phyloP scores from a whole-genome alignment of 2,888 invertebrate genomes.

The Xanthostigma xanthostigma region DNA sequence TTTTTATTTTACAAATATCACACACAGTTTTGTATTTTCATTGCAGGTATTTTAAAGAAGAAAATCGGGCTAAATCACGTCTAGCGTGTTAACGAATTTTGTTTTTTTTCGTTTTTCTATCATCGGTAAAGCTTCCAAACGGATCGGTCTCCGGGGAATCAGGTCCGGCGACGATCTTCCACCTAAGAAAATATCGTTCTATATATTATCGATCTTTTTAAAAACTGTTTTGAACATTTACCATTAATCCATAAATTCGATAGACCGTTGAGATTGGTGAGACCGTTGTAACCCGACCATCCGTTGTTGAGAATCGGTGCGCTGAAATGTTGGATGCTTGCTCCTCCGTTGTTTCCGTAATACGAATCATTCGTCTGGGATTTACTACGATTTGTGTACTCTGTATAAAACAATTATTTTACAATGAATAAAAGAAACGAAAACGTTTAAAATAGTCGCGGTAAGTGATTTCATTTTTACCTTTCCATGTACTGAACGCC shows the following conservation, averaged over 20 bases:
- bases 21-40: too few species aligned
- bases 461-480: slow-evolving; percentile 18
- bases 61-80: slow-evolving; percentile 14
- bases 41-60: not conserved
- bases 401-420: slow-evolving; percentile 8
- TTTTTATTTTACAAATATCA: too few species aligned
- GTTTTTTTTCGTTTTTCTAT: slow-evolving; percentile 20
- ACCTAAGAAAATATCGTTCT: slow-evolving; percentile 16
- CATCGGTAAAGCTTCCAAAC: slow-evolving; percentile 26
- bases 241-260: slow-evolving; percentile 19
- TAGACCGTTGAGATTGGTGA: slow-evolving; percentile 11
- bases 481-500: slow-evolving; percentile 37
- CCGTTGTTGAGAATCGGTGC: slow-evolving; percentile 20
- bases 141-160: slow-evolving; percentile 20
- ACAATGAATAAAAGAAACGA: too few species aligned
- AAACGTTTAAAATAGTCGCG: not conserved
- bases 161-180: slow-evolving; percentile 14
- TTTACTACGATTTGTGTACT: slow-evolving; percentile 9
- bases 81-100: slow-evolving; percentile 19
- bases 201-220: too few species aligned
- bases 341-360: slow-evolving; percentile 3
- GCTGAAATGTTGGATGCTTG: slow-evolving; percentile 22
- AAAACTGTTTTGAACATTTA: not conserved
- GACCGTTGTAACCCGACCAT: slow-evolving; percentile 18
- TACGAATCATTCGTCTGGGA: slow-evolving; percentile 5